Conservation (phyloP, 2,888 invertebrate species). For the Drosophila trichaetosa region DNA sequence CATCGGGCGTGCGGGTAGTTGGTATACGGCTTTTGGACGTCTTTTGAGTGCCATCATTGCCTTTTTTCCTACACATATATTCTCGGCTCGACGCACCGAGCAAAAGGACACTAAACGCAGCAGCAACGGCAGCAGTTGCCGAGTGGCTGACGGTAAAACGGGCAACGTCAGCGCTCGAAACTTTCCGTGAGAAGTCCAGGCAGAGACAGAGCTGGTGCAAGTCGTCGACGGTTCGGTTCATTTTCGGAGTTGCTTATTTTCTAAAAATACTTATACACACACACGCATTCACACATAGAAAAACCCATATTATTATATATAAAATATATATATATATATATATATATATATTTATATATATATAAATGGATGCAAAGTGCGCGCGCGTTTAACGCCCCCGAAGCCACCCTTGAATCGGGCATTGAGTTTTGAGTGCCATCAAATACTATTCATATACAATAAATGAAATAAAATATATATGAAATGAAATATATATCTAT, state of each 20-base stretch:
- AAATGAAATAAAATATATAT: constrained; percentile 73
- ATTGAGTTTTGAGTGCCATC: constrained; percentile 63
- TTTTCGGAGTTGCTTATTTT: constrained; percentile 81
- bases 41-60: constrained; percentile 84
- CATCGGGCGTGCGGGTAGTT: constrained; percentile 82
- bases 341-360: constrained; percentile 45
- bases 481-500: constrained; percentile 61
- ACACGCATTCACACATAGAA: constrained; percentile 51
- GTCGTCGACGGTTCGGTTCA: constrained; percentile 80
- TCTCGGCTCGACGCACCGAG: constrained; percentile 78
- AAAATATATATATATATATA: constrained; percentile 67
- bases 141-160: constrained; percentile 52
- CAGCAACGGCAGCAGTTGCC: constrained; percentile 44
- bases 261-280: constrained; percentile 72
- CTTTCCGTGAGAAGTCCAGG: constrained; percentile 54
- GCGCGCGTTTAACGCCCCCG: constrained; percentile 72
- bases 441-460: constrained; percentile 76
- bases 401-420: constrained; percentile 41
- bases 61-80: constrained; percentile 74
- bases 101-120: constrained; percentile 66
- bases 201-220: constrained; percentile 77
- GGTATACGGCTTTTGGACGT: constrained; percentile 84
- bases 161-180: constrained; percentile 42
- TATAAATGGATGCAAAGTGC: constrained; percentile 63
- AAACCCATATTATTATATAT: constrained; percentile 74